Base-by-base conservation (phyloP, 2,888 invertebrate species). In the Congeria kusceri region DNA sequence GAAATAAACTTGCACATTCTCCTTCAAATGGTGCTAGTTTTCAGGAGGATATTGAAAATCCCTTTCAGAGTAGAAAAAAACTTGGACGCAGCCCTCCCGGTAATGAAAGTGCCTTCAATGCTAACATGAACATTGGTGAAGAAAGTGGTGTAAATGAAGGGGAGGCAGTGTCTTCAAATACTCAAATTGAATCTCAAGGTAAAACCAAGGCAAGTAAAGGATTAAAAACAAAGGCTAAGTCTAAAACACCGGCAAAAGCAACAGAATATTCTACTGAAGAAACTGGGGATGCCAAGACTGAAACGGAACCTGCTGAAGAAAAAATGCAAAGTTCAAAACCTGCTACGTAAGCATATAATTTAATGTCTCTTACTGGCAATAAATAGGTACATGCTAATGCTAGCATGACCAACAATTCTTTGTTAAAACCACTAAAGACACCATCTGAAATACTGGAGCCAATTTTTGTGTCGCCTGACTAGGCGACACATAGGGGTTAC, bases 1-100 rank as follows among this genome's bases (percentile, higher is more conserved):
- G 86, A 67, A 61, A 64, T 28, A 86, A 87, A 56, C 39, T 91
- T 47, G 82, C 80, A 15, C 74, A 73, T n/a, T 90, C 91, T 32
- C 90, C 91, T 39, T 83, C 87, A 23, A 53, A 53, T 11, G 5
- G 39, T 3, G 39, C 9, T 39, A 39, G 39, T 39, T 53, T 49
- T 58, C 20, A 69, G 15, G 44, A 25, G 23, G 72, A 39, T 39
- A 39, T 39, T 39, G 11, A 81, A 13, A 87, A 92, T 70, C 91
- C 91, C 9, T 92, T 92, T 75, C 76, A 82, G 49, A 70, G 87
- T 7, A 88, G 80, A 62, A 64, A 28, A n/a, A 82, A 82, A 63
- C 25, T 90, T 49, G 79, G 77, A 23, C 20, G 29, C 46, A 46
- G 27, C 20, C 46, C 59, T 4, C 59, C 39, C 39, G 46, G 46